Evolutionary conservation across 2,797 vertebrate species (phyloP).

Genomic region (Steatocranus sp.): DNA sequence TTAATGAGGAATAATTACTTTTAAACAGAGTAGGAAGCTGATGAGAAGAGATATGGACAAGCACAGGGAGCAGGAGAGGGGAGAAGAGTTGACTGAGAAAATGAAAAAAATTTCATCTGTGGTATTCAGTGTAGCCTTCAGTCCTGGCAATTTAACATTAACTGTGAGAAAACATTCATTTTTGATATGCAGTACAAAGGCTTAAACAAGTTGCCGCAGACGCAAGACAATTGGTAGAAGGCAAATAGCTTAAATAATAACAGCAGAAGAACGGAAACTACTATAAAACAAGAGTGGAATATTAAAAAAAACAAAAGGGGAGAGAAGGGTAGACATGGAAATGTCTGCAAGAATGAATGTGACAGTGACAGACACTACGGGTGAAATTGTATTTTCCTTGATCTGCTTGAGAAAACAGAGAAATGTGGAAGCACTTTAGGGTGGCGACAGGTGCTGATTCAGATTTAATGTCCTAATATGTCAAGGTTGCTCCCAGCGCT

Average conservation of each 20-base stretch:
- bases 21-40: slow-evolving; percentile 18
- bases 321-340: background rate
- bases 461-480: slow-evolving; percentile 69
- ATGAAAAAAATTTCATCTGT: background rate
- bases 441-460: slow-evolving; percentile 60
- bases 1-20: slow-evolving; percentile 67
- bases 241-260: slow-evolving; percentile 1
- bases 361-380: slow-evolving; percentile 41
- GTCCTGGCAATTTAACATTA: background rate
- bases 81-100: background rate
- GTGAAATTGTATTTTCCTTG: slow-evolving; percentile 57
- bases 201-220: background rate
- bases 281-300: background rate
- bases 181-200: background rate
- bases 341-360: slow-evolving; percentile 19
- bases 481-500: slow-evolving; percentile 48
- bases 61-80: background rate
- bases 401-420: slow-evolving; percentile 56
- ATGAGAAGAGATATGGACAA: background rate
- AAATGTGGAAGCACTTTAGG: slow-evolving; percentile 52
- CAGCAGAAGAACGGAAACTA: background rate
- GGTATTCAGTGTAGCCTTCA: background rate
- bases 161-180: background rate
- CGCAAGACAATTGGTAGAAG: background rate
- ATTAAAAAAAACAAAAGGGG: background rate